Evolutionary conservation across 2,888 invertebrate species (phyloP).

Genomic region (Arctia plantaginis): DNA sequence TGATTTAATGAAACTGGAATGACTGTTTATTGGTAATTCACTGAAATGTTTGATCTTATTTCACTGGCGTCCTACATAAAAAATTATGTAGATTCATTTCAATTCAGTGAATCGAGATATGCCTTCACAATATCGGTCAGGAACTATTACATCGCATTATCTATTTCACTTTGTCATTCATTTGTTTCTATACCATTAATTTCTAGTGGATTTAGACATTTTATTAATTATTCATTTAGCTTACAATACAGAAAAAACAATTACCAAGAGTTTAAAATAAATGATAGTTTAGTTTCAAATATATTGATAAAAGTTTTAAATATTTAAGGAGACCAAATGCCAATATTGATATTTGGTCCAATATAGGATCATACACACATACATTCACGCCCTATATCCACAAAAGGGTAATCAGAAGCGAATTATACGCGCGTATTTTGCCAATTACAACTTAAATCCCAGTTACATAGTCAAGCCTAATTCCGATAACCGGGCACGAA

Average conservation of each 20-base stretch:
- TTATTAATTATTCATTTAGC: slow-evolving; percentile 7
- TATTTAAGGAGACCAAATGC: slow-evolving; percentile 5
- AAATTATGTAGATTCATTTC: slow-evolving; percentile 47
- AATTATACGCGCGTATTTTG: background rate
- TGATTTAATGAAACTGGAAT: background rate
- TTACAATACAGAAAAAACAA: background rate
- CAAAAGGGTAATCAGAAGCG: background rate
- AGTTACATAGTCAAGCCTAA: background rate
- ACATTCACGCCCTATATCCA: background rate
- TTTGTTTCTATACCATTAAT: slow-evolving; percentile 26
- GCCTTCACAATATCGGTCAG: slow-evolving; percentile 35
- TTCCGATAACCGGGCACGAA: background rate
- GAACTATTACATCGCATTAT: slow-evolving; percentile 27
- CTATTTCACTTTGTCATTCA: slow-evolving; percentile 28
- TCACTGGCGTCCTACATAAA: slow-evolving; percentile 26
- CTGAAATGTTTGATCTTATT: slow-evolving; percentile 38
- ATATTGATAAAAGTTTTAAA: background rate
- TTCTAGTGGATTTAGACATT: background rate
- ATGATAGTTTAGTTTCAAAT: background rate
- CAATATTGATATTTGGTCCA: slow-evolving; percentile 13
- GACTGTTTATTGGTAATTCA: slow-evolving; percentile 13
- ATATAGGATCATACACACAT: background rate
- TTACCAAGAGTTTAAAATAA: background rate
- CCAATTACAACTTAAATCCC: background rate
- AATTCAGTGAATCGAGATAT: slow-evolving; percentile 53